These are phyloP conservation scores for Drosophila gaucha DNA, from an alignment of 2,888 invertebrate genomes.

Conservation along the genomic window DNA sequence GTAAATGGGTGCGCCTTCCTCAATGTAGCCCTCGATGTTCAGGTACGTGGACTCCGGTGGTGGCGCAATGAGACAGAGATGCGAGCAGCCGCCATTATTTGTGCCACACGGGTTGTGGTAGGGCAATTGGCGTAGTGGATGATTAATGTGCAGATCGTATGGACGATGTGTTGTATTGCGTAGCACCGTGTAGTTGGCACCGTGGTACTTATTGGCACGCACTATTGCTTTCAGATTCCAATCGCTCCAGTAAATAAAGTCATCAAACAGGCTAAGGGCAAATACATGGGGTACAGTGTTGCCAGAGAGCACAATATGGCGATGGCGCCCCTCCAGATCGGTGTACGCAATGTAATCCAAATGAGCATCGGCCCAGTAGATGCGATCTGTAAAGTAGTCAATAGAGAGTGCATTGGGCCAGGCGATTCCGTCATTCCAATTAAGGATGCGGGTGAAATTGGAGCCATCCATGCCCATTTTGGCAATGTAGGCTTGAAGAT, in stretches of 20 bases:
- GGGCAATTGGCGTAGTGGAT: conserved; percentile 93
- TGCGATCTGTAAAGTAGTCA: conserved; percentile 97
- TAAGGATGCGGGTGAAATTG: conserved; percentile 94
- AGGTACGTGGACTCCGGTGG: conserved; percentile 91
- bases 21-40: conserved; percentile 91
- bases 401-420: conserved; percentile 99
- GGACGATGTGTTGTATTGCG: conserved; percentile 97
- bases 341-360: conserved; percentile 98
- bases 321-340: conserved; percentile 95
- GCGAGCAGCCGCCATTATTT: conserved; percentile 98
- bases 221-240: conserved; percentile 98
- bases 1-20: conserved; percentile 91
- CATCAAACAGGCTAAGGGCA: conserved; percentile 96
- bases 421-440: conserved; percentile 96
- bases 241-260: conserved; percentile 97
- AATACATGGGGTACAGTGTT: conserved; percentile 96
- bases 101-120: conserved; percentile 95
- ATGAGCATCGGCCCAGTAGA: conserved; percentile 99
- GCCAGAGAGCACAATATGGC: conserved; percentile 93
- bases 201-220: conserved; percentile 96
- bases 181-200: conserved; percentile 89
- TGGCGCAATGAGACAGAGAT: conserved; percentile 96
- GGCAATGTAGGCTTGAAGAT: conserved; percentile 97
- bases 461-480: conserved; percentile 99
- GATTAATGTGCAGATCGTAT: conserved; percentile 96